Evolutionary conservation across 2,797 vertebrate species (phyloP).

Genomic region (Bucorvus abyssinicus): DNA sequence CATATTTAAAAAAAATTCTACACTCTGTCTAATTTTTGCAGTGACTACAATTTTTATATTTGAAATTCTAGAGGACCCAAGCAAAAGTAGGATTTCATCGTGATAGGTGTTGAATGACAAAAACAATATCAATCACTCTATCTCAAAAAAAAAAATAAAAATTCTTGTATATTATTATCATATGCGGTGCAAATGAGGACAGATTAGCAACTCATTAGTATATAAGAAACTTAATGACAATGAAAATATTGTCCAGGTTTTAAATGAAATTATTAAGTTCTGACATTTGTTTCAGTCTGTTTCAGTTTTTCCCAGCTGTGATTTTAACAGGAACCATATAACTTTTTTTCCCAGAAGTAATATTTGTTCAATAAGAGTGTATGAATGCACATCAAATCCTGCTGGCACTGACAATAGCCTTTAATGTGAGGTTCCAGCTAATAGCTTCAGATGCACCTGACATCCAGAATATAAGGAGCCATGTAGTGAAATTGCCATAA

Average conservation of each 20-base stretch:
- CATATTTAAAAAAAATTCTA: neutral
- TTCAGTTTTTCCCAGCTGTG: neutral
- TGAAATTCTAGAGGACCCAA: neutral
- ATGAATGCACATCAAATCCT: slow-evolving; percentile 73
- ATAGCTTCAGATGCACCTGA: slow-evolving; percentile 75
- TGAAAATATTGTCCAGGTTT: neutral
- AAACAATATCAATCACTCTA: neutral
- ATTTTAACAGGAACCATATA: neutral
- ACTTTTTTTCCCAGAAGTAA: slow-evolving; percentile 15
- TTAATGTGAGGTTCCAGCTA: slow-evolving; percentile 72
- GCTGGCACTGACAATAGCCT: slow-evolving; percentile 71
- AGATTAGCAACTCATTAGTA: neutral
- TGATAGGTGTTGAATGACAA: neutral
- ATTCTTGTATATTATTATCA: neutral
- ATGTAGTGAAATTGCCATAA: slow-evolving; percentile 73
- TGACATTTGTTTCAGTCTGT: neutral
- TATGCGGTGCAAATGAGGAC: neutral
- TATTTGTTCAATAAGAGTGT: slow-evolving; percentile 72
- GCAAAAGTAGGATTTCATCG: neutral
- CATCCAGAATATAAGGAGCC: slow-evolving; percentile 69
- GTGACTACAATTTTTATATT: neutral
- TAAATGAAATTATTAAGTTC: neutral
- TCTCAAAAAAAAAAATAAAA: neutral
- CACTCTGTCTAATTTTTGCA: neutral
- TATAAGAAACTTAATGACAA: neutral